Evolutionary conservation across 92 coral and sea anemone species (phyloP), one percentile per base, ranked within the genome.

Genomic region (Phymanthus crucifer): DNA sequence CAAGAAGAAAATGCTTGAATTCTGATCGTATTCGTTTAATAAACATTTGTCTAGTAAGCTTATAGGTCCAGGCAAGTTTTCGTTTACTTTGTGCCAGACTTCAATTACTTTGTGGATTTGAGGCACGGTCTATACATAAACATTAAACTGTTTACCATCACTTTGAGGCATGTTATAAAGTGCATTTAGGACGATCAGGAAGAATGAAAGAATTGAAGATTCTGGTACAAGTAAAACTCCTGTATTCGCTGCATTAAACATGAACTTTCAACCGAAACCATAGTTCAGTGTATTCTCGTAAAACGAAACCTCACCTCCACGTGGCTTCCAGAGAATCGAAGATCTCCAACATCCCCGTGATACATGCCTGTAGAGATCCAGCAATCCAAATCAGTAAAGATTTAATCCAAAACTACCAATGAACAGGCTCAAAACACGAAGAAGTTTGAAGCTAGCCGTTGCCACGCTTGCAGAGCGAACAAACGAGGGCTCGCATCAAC

Each of bases 281-380:
- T 79, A 67, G 73, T 72, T 73, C 78, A 65, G 84, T 83, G 78
- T 76, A 88, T 79, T 84, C 77, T 86, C 78, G 80, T 83, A 77
- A 84, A 87, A 80, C 88, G 85, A 89, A 87, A 80, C 78, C 90
- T 92, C 91, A 92, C 97, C 97, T 92, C 94, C 86, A 83, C 90
- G 90, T 91, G 94, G 91, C 97, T 90, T 64, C 97, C 97, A 85
- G 97, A 92, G 91, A 90, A 90, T 74, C 97, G 97, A 91, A 92
- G 73, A 84, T 92, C 97, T 58, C 93, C 89, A 80, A 92, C 83
- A 87, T 92, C 94, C 75, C 97, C 93, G 78, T 83, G 93, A 77
- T 87, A 92, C 90, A 90, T 89, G 71, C 92, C 94, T 92, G 78
- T 21, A 87, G 83, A 82, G 75, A 83, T 6, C 75, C 80, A 83